These are phyloP conservation scores for Myotis pilosus DNA, from an alignment of 2,797 vertebrate genomes.

Conservation along the genomic window DNA sequence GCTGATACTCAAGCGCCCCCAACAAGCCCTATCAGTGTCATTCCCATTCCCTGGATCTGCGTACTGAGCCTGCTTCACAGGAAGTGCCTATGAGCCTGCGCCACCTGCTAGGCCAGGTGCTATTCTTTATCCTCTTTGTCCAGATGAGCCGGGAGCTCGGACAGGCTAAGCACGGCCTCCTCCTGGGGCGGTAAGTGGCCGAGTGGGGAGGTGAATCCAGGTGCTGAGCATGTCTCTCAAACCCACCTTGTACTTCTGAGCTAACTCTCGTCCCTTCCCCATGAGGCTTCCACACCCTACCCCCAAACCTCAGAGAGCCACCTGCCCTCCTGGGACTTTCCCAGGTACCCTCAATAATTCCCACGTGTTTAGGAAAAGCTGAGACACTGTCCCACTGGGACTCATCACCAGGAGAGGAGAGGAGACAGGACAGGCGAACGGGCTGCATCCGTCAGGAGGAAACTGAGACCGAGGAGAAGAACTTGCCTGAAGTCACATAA, in stretches of 20 bases:
- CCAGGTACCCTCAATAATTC: no score
- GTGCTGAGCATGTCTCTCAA: neutral
- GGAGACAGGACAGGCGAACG: fast-evolving
- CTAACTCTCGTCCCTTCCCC: neutral
- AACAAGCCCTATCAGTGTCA: neutral
- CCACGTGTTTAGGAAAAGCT: fast-evolving
- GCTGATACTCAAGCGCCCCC: neutral
- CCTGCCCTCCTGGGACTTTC: neutral
- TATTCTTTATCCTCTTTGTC: slow-evolving; percentile 65
- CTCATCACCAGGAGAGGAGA: neutral
- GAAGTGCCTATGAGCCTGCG: neutral
- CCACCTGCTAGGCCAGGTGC: neutral
- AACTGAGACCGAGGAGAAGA: neutral
- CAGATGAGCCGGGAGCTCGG: neutral
- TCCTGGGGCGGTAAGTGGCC: no score
- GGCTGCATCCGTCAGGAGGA: neutral
- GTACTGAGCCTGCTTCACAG: neutral
- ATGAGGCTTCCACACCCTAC: fast-evolving
- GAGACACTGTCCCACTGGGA: neutral
- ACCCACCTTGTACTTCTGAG: neutral
- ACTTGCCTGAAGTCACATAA: neutral
- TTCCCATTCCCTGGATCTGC: neutral
- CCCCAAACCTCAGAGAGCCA: neutral
- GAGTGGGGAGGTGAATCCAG: neutral
- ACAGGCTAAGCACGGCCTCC: neutral